phyloP scores from a whole-genome alignment of 2,888 invertebrate species.

The Trichopria drosophilae region DNA sequence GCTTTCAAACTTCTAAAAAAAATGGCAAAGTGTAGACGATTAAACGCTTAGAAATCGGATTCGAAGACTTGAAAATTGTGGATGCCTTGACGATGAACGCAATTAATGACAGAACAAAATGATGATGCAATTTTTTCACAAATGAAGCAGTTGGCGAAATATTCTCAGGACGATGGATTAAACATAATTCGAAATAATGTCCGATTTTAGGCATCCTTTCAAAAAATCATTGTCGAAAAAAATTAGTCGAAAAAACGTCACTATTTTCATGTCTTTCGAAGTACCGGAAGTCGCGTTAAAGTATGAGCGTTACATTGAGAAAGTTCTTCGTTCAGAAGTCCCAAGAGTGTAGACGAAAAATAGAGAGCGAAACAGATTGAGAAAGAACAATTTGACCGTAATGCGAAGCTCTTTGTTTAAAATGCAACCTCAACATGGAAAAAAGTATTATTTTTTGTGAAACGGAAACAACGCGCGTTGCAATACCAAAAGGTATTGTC shows the following conservation, averaged over 20 bases:
- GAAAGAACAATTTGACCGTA: no score
- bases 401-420: slow-evolving; percentile 46
- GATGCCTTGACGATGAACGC: no score
- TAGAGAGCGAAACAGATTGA: no score
- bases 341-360: no score
- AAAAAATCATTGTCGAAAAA: slow-evolving; percentile 28
- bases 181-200: slow-evolving; percentile 22
- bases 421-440: slow-evolving; percentile 40
- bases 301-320: no score
- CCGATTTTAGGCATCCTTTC: slow-evolving; percentile 19
- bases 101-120: no score
- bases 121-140: no score
- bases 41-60: slow-evolving; percentile 11
- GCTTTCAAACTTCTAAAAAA: slow-evolving; percentile 10
- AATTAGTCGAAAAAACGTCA: slow-evolving; percentile 31
- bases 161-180: no score
- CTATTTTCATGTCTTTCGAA: no score
- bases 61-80: slow-evolving; percentile 15
- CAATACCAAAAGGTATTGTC: slow-evolving; percentile 34
- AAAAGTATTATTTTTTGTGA: slow-evolving; percentile 14
- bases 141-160: no score
- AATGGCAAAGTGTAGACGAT: slow-evolving; percentile 11
- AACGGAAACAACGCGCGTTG: slow-evolving; percentile 33
- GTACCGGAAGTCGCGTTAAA: slow-evolving; percentile 31
- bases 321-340: no score